Conservation (phyloP, 1,140 invertebrate species). For the Drepana arcuata region DNA sequence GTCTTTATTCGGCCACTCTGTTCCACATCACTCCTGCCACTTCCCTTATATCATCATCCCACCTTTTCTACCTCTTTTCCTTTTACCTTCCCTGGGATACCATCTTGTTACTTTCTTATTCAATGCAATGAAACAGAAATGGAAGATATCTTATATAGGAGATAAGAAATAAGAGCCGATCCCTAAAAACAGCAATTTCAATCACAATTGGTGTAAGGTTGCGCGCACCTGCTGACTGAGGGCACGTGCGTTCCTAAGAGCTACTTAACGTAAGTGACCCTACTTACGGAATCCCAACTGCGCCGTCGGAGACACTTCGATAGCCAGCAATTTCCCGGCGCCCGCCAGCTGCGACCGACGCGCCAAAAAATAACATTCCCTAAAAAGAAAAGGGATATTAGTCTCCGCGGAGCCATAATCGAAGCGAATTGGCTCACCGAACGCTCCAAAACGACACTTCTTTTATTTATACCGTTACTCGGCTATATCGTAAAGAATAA, state of each 20-base stretch:
- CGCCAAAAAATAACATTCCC: constrained; percentile 65
- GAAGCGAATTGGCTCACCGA: constrained; percentile 57
- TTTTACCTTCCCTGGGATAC: too few species aligned
- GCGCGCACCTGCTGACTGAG: constrained; percentile 38
- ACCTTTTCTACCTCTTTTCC: too few species aligned
- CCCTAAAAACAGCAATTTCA: constrained; percentile 48
- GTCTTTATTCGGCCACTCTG: too few species aligned
- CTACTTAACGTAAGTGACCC: constrained; percentile 67
- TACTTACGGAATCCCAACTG: constrained; percentile 58
- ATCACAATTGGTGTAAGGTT: constrained; percentile 48
- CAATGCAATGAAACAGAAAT: too few species aligned
- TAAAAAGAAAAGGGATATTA: constrained; percentile 63
- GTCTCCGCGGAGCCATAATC: constrained; percentile 63
- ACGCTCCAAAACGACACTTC: constrained; percentile 45
- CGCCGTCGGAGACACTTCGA: constrained; percentile 46
- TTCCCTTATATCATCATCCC: too few species aligned
- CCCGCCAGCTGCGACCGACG: constrained; percentile 61
- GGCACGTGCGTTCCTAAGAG: constrained; percentile 54
- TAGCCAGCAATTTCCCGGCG: constrained; percentile 52
- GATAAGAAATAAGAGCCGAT: constrained; percentile 29
- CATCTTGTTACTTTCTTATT: too few species aligned
- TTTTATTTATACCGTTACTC: constrained; percentile 55
- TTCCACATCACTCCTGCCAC: too few species aligned
- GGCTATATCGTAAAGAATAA: constrained; percentile 42
- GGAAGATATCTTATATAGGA: too few species aligned